These are phyloP conservation scores for Hirtodrosophila cameraria DNA, from an alignment of 2,888 invertebrate genomes.

Conservation along the genomic window DNA sequence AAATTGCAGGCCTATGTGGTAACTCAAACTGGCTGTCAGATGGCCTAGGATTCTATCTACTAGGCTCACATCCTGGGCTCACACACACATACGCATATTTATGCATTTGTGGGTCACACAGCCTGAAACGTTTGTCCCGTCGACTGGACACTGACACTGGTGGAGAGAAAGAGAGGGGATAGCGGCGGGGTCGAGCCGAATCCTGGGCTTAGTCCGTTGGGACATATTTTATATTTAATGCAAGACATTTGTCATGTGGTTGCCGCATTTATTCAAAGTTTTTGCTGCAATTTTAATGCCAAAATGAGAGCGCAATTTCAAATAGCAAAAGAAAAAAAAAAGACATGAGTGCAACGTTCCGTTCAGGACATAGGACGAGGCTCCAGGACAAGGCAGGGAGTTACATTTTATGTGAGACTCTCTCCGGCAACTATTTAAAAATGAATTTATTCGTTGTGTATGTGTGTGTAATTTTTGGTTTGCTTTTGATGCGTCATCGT, in stretches of 20 bases:
- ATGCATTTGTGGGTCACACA: slow-evolving; percentile 50
- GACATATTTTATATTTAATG: slow-evolving; percentile 68
- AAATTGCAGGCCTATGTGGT: slow-evolving; percentile 29
- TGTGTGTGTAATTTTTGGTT: slow-evolving; percentile 1
- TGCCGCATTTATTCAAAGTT: slow-evolving; percentile 68
- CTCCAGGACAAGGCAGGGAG: neutral
- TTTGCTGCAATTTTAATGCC: slow-evolving; percentile 70
- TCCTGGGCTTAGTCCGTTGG: slow-evolving; percentile 35
- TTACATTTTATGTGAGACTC: slow-evolving; percentile 34
- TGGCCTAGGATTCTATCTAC: slow-evolving; percentile 30
- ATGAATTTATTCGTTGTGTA: slow-evolving; percentile 56
- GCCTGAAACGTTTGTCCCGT: slow-evolving; percentile 13
- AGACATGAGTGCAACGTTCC: too few relatives aligned
- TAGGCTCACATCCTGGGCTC: slow-evolving; percentile 5
- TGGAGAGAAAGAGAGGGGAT: slow-evolving; percentile 15
- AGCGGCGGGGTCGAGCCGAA: too few relatives aligned
- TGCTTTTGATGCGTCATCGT: slow-evolving; percentile 14
- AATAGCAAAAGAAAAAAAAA: slow-evolving; percentile 36
- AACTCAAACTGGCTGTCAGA: slow-evolving; percentile 25
- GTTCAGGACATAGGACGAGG: too few relatives aligned
- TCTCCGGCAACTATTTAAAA: slow-evolving; percentile 49
- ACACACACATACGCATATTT: slow-evolving; percentile 13
- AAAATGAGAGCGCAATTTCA: slow-evolving; percentile 65
- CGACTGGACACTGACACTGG: slow-evolving; percentile 38
- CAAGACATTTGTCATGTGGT: slow-evolving; percentile 68